Conservation (phyloP, 2,113 vertebrate species). For the Strix aluco region DNA sequence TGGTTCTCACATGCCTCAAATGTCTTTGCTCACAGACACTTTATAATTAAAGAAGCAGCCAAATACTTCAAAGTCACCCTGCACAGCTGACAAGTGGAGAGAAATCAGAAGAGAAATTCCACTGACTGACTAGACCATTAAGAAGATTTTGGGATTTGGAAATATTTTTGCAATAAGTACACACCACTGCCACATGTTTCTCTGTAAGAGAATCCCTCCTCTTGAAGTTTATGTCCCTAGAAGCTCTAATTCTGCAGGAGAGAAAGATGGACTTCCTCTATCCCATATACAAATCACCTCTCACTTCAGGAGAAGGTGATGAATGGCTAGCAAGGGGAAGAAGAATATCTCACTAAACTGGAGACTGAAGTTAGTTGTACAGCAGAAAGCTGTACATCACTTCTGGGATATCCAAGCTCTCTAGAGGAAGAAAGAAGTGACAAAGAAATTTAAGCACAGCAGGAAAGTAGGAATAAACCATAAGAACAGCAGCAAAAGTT, state of each 20-base stretch:
- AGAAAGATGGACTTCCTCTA: background rate
- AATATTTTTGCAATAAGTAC: background rate
- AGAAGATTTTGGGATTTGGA: background rate
- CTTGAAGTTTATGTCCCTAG: background rate
- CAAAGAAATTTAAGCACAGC: background rate
- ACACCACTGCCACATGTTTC: background rate
- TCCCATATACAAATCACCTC: background rate
- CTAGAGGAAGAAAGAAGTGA: background rate
- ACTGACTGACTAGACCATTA: background rate
- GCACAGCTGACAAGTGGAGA: background rate
- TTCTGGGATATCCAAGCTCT: background rate
- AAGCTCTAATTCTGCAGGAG: background rate
- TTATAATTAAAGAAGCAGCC: background rate
- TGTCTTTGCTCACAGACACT: background rate
- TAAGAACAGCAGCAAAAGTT: background rate
- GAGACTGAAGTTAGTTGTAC: background rate
- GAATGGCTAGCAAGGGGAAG: background rate
- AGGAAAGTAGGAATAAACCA: background rate
- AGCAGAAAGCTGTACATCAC: background rate
- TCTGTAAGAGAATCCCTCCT: background rate
- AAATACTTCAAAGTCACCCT: background rate
- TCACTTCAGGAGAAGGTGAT: background rate
- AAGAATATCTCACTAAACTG: background rate
- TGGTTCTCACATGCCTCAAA: background rate
- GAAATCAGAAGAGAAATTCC: background rate